Percentiles rank a stretch among this genome's conserved stretches.
These are phyloP conservation scores for Tinamus major DNA, from an alignment of 2,797 vertebrate genomes.

Conservation along the genomic window DNA sequence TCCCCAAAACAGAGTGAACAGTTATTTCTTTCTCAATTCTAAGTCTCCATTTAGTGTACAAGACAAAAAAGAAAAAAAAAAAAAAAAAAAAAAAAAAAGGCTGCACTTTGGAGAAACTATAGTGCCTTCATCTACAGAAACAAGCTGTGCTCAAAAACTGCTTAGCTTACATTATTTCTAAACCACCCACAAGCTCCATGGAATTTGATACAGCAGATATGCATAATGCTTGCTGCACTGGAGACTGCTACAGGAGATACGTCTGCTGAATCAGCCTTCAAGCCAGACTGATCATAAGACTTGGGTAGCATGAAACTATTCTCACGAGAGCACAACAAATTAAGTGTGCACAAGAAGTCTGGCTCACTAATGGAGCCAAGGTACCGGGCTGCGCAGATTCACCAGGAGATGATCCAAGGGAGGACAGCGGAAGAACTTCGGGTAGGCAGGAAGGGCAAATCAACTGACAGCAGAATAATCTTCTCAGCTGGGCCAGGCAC, in stretches of 20 bases:
- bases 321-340: slow-evolving; percentile 59
- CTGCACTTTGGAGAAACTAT: slow-evolving; percentile 31
- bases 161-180: slow-evolving; percentile 66
- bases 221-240: slow-evolving; percentile 70
- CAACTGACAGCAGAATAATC: slow-evolving; percentile 60
- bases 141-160: slow-evolving; percentile 67
- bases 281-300: slow-evolving; percentile 65
- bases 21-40: neutral
- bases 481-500: slow-evolving; percentile 54
- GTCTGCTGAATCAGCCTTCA: slow-evolving; percentile 73
- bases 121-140: slow-evolving; percentile 63
- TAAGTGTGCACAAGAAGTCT: slow-evolving; percentile 54
- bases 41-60: neutral
- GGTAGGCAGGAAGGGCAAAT: slow-evolving; percentile 57
- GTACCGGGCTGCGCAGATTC: slow-evolving; percentile 26
- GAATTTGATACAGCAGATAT: slow-evolving; percentile 74
- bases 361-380: slow-evolving; percentile 51
- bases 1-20: neutral
- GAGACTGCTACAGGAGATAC: slow-evolving; percentile 61
- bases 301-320: slow-evolving; percentile 54
- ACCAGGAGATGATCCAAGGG: slow-evolving; percentile 50
- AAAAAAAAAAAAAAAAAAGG: neutral
- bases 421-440: slow-evolving; percentile 18
- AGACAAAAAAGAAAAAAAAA: neutral
- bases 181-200: slow-evolving; percentile 70